phyloP scores from a whole-genome alignment of 2,888 invertebrate species.

The Agrochola macilenta region DNA sequence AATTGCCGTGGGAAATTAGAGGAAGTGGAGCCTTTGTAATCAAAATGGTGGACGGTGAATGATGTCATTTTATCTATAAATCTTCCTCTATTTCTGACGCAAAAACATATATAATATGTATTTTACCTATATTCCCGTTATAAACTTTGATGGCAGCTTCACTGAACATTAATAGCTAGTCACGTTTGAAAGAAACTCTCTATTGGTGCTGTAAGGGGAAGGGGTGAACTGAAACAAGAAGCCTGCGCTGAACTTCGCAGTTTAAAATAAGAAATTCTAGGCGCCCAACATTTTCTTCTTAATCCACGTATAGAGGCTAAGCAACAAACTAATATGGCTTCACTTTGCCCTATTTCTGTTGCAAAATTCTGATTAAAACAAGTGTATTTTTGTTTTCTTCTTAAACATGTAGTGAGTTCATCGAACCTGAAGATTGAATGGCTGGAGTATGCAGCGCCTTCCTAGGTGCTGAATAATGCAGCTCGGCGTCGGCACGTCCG shows the following conservation, averaged over 20 bases:
- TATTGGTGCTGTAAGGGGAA: neutral
- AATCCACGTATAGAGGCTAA: neutral
- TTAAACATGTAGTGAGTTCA: conserved; percentile 59
- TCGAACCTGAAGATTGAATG: conserved; percentile 71
- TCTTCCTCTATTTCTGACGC: neutral
- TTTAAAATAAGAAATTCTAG: conserved; percentile 18
- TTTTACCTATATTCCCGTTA: neutral
- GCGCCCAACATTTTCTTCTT: conserved; percentile 1
- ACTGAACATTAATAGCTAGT: neutral
- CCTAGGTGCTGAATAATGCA: conserved; percentile 84
- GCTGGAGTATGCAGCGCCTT: conserved; percentile 77
- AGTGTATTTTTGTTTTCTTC: conserved; percentile 49
- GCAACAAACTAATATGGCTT: conserved; percentile 31
- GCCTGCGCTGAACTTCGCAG: neutral
- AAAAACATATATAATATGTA: neutral
- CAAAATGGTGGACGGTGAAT: conserved; percentile 12
- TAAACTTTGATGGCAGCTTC: neutral
- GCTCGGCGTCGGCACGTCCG: conserved; percentile 65
- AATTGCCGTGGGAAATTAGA: conserved; percentile 36
- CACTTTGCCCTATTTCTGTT: conserved; percentile 41
- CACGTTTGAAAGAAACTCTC: conserved; percentile 14
- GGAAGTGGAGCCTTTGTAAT: conserved; percentile 20
- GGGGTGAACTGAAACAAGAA: conserved; percentile 21
- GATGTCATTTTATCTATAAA: conserved; percentile 12
- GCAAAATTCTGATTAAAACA: conserved; percentile 37